Percentiles rank a stretch among this genome's conserved stretches.
Conservation (phyloP, 2,113 vertebrate species). For the Phaetusa simplex region DNA sequence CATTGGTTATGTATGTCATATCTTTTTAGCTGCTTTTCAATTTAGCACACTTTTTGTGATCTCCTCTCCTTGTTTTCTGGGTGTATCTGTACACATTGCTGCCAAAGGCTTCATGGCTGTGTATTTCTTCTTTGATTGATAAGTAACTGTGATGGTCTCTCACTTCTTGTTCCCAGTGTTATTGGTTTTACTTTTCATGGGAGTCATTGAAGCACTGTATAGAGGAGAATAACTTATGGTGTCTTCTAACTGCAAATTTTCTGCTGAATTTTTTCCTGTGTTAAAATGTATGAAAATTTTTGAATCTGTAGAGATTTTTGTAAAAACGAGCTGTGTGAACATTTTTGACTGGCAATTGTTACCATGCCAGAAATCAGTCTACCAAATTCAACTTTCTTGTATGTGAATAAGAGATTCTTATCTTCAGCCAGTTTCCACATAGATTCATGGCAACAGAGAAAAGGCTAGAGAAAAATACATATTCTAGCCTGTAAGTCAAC, state of each 20-base stretch:
- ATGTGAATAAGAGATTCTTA: background rate
- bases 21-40: background rate
- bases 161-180: background rate
- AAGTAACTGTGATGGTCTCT: background rate
- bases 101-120: background rate
- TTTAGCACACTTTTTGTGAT: background rate
- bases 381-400: background rate
- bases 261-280: background rate
- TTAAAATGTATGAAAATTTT: background rate
- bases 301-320: background rate
- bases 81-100: background rate
- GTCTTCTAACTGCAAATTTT: background rate
- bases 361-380: background rate
- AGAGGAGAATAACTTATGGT: background rate
- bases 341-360: background rate
- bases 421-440: background rate
- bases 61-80: background rate
- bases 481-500: background rate
- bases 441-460: background rate
- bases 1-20: background rate
- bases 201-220: background rate
- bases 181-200: background rate
- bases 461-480: background rate
- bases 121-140: background rate
- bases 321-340: background rate